Percentiles rank a stretch among this genome's conserved stretches.
Conservation (phyloP, 2,113 vertebrate species). For the Tapirus terrestris region DNA sequence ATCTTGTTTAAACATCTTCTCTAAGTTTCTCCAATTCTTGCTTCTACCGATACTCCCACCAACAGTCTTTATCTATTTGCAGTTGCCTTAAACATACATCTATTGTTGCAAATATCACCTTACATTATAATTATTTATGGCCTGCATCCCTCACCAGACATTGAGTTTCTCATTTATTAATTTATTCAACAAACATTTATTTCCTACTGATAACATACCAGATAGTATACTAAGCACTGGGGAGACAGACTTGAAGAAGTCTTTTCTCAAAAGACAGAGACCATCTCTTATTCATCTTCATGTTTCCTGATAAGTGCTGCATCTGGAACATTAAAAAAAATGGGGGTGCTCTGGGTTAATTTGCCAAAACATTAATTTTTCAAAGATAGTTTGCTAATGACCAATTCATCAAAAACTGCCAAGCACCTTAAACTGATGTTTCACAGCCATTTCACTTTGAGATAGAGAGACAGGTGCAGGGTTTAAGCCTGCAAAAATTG, state of each 20-base stretch:
- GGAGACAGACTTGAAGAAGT: not conserved
- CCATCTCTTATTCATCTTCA: not conserved
- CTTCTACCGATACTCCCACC: not conserved
- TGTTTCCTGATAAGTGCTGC: not conserved
- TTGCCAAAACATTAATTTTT: not conserved
- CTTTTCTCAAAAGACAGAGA: conserved; percentile 44
- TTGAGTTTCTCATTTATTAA: not conserved
- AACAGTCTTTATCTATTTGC: not conserved
- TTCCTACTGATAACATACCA: not conserved
- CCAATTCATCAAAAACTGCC: not conserved
- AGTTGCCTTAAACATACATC: not conserved
- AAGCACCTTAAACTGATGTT: not conserved
- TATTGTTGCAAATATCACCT: not conserved
- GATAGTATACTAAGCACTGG: not conserved
- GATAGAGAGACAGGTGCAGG: not conserved
- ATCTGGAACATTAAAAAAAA: not conserved
- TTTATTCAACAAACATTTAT: conserved; percentile 3
- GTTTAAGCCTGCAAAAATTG: not conserved
- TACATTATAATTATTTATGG: not conserved
- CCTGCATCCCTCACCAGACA: not conserved
- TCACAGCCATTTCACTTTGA: conserved; percentile 1
- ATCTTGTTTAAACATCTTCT: not conserved
- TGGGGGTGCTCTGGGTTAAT: not conserved
- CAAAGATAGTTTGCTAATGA: not conserved
- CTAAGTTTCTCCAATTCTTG: not conserved